Percentiles rank a stretch among this genome's conserved stretches.
Conservation (phyloP, 2,113 vertebrate genomes). For the Centropus bengalensis region DNA sequence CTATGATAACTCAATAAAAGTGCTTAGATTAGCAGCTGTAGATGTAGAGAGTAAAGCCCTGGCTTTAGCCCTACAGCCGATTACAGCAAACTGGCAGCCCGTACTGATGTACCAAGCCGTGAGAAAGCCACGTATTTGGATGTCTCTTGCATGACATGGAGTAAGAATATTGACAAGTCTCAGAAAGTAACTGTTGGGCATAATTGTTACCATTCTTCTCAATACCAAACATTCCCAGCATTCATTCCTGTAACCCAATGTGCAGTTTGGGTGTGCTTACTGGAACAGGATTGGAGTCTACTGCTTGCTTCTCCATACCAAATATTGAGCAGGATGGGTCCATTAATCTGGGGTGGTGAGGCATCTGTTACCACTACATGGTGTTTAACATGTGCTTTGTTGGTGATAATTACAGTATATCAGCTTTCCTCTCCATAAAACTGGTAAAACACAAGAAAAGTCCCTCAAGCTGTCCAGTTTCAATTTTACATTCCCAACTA, state of each 20-base stretch:
- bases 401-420: neutral
- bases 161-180: neutral
- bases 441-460: neutral
- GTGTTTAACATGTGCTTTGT: neutral
- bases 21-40: neutral
- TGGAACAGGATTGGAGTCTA: neutral
- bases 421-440: neutral
- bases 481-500: neutral
- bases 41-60: neutral
- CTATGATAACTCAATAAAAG: neutral
- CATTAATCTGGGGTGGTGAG: neutral
- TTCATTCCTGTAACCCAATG: neutral
- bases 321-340: neutral
- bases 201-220: neutral
- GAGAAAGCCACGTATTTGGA: neutral
- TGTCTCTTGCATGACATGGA: neutral
- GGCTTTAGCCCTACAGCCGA: neutral
- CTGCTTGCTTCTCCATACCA: neutral
- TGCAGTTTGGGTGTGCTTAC: neutral
- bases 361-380: neutral
- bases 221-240: neutral
- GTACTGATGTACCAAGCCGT: neutral
- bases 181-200: neutral
- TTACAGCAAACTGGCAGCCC: neutral
- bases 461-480: neutral